Percentiles rank a stretch among this genome's conserved stretches.
Evolutionary conservation across 64 coral and sea anemone genomes (phyloP).

Genomic region (Actinia equina): DNA sequence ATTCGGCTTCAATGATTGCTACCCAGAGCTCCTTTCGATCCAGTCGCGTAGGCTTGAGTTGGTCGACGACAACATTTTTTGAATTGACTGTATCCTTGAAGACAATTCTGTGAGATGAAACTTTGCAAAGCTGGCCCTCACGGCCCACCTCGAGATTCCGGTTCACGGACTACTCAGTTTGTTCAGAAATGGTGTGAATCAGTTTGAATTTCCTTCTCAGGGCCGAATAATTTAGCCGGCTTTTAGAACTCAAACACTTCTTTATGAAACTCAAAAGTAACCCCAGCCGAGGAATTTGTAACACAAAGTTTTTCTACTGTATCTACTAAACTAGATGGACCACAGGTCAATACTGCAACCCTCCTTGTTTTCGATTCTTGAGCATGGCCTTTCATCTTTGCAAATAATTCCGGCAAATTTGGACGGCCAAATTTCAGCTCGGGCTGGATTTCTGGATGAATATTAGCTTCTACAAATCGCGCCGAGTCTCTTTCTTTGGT

Average conservation of each 20-base stretch:
- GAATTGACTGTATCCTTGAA: too few relatives aligned
- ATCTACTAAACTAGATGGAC: constrained; percentile 49
- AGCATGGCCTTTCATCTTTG: constrained; percentile 57
- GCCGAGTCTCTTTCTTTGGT: constrained; percentile 68
- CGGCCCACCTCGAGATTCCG: too few relatives aligned
- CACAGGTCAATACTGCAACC: constrained; percentile 70
- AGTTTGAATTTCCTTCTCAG: too few relatives aligned
- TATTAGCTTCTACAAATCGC: constrained; percentile 62
- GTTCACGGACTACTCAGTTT: too few relatives aligned
- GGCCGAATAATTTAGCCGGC: too few relatives aligned
- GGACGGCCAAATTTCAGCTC: constrained; percentile 67
- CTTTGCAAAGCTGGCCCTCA: too few relatives aligned
- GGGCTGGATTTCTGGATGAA: constrained; percentile 52
- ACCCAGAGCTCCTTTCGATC: too few relatives aligned
- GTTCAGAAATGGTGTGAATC: too few relatives aligned
- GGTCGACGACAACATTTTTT: too few relatives aligned
- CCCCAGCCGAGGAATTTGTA: constrained; percentile 37
- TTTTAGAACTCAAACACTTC: constrained; percentile 70
- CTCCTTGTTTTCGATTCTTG: constrained; percentile 8
- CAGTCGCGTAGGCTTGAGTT: too few relatives aligned
- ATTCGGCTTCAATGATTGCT: too few relatives aligned
- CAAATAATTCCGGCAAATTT: constrained; percentile 37
- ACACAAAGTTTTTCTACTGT: constrained; percentile 54
- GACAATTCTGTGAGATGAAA: too few relatives aligned
- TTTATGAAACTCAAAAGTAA: constrained; percentile 77